phyloP scores from a whole-genome alignment of 1,140 invertebrate species.

The Plodia interpunctella region DNA sequence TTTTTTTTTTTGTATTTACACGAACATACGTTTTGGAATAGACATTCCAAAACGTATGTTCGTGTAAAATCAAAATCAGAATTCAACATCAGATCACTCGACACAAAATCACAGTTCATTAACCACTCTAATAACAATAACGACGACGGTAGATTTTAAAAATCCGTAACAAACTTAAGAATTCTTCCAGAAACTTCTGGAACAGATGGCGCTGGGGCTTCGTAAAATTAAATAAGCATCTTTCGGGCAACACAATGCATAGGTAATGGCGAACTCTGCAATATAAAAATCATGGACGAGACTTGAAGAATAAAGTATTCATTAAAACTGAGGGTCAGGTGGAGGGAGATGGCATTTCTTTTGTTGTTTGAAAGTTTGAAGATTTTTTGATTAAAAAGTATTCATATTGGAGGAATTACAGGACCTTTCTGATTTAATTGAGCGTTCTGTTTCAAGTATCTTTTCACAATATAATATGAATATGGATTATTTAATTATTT shows the following conservation, averaged over 20 bases:
- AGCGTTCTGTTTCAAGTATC: background rate
- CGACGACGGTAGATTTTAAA: background rate
- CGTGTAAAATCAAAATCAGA: too few relatives aligned
- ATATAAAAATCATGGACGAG: slow-evolving; percentile 6
- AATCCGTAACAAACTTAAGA: slow-evolving; percentile 1
- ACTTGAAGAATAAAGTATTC: slow-evolving; percentile 3
- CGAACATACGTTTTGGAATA: too few relatives aligned
- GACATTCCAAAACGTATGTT: too few relatives aligned
- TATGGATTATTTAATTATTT: too few relatives aligned
- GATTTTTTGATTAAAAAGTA: background rate
- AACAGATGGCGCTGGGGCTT: background rate
- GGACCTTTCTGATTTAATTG: background rate
- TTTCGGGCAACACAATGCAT: slow-evolving; percentile 2
- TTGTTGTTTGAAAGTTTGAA: background rate
- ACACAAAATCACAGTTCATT: too few relatives aligned
- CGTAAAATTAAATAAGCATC: slow-evolving; percentile 4
- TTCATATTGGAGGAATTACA: background rate
- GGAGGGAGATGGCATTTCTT: background rate
- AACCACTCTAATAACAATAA: too few relatives aligned
- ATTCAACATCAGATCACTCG: too few relatives aligned
- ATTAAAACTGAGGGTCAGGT: background rate
- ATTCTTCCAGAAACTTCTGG: background rate
- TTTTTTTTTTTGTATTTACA: too few relatives aligned
- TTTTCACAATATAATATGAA: too few relatives aligned
- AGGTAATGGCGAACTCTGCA: slow-evolving; percentile 2